Base-by-base conservation (phyloP, 1,140 invertebrate genomes). In the Dreissena polymorpha region DNA sequence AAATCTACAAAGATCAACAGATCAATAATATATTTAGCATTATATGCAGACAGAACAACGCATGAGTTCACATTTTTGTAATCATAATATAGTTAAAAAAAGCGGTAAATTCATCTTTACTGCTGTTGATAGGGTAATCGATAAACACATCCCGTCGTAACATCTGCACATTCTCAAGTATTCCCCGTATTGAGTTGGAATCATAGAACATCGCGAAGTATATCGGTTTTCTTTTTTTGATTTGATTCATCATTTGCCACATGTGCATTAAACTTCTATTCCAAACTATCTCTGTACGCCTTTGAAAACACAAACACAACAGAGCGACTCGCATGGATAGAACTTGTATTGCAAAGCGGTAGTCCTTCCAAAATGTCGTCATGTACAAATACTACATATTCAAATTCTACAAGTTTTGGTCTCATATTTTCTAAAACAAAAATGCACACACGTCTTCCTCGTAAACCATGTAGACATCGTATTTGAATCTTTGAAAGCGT, bases 261-360 rank as follows among this genome's bases (percentile, higher is more conserved):
- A 21, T 63, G 39, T 39, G 65, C 51, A 49, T 53, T 55, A 5
- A 75, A 63, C 39, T 64, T 75, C 73, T 55, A 75, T 75, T 75
- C 73, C 25, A 50, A 23, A 21, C 51, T 55, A 0, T 75, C 7
- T n/a, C 65, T 63, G n/a, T n/a, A 75, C 8, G 0, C 39, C 21
- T 39, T 63, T 29, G 73, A 75, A 75, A 75, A 50, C 14, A 75
- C 60, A 27, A 75, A 75, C 7, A 75, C 65, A 21, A 75, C 73
- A 18, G 27, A 12, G 14, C 73, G 73, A 23, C 73, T 75, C 18
- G 65, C 73, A 21, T 75, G 73, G 23, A 75, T 64, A 12, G 73
- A 57, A 49, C 63, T 75, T 64, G 73, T 29, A 64, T 63, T 75
- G 60, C 65, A 75, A 21, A 75, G 25, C n/a, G 39, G 39, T 14